phyloP scores from a whole-genome alignment of 2,113 vertebrate species.

The Dipodomys spectabilis region DNA sequence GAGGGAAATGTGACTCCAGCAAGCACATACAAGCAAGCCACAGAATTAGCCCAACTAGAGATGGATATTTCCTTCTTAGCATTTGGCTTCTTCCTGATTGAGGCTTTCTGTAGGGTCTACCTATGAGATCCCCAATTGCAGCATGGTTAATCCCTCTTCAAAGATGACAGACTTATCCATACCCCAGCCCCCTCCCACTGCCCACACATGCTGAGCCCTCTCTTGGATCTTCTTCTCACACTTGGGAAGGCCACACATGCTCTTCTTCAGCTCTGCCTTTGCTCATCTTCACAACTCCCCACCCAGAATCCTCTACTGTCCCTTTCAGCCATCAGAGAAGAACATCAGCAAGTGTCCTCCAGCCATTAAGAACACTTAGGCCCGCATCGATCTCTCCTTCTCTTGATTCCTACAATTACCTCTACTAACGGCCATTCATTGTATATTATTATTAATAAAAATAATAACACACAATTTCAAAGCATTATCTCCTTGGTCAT shows the following conservation, averaged over 20 bases:
- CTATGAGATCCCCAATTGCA: background rate
- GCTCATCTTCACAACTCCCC: rapidly evolving
- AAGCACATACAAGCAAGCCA: background rate
- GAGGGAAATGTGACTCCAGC: background rate
- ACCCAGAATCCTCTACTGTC: background rate
- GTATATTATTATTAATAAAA: slow-evolving; percentile 24
- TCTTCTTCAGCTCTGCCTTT: background rate
- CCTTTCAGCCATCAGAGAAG: background rate
- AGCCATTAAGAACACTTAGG: background rate
- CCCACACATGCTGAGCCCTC: background rate
- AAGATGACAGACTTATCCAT: background rate
- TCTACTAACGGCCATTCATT: background rate
- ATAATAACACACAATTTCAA: background rate
- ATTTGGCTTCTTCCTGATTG: background rate
- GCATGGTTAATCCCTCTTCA: background rate
- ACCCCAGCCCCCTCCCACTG: rapidly evolving
- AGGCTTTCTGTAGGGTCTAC: background rate
- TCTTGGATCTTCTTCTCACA: rapidly evolving
- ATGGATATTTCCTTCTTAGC: background rate
- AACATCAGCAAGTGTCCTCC: rapidly evolving
- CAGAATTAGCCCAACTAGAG: background rate
- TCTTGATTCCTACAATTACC: background rate
- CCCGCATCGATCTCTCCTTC: background rate
- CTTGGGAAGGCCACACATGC: background rate
- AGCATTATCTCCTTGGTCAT: background rate